phyloP scores from a whole-genome alignment of 2,113 vertebrate species.

The Eretmochelys imbricata region DNA sequence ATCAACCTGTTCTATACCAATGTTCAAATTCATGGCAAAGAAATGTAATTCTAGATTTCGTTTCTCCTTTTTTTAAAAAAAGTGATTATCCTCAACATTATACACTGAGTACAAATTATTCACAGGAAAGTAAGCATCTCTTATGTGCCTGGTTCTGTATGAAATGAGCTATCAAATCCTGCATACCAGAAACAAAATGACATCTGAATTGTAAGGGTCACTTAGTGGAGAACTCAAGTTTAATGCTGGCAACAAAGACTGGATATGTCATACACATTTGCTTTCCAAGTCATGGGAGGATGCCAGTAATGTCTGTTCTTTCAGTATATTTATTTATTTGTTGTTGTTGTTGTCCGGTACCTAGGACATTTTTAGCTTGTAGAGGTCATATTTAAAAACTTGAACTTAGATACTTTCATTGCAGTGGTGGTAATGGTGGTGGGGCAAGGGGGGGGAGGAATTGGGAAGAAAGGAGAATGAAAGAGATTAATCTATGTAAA shows the following conservation, averaged over 20 bases:
- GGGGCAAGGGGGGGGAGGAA: too few relatives aligned
- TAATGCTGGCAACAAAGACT: background rate
- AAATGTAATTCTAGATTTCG: background rate
- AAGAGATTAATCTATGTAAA: background rate
- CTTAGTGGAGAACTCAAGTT: background rate
- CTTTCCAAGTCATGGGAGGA: background rate
- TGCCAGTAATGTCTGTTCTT: background rate
- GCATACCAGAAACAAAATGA: slow-evolving; percentile 23
- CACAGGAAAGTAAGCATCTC: background rate
- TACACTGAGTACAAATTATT: background rate
- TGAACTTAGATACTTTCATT: background rate
- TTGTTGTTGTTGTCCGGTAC: background rate
- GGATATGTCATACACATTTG: rapidly evolving
- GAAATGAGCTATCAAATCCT: background rate
- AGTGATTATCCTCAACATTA: background rate
- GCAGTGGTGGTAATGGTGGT: background rate
- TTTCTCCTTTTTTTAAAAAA: background rate
- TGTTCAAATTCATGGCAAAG: background rate
- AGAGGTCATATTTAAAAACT: background rate
- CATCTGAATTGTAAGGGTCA: background rate
- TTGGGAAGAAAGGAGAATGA: background rate
- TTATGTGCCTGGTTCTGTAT: background rate
- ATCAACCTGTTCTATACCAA: background rate
- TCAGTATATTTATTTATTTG: background rate
- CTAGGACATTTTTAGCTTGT: background rate